Evolutionary conservation across 1,140 invertebrate species (phyloP).

Genomic region (Plectus sambesii): DNA sequence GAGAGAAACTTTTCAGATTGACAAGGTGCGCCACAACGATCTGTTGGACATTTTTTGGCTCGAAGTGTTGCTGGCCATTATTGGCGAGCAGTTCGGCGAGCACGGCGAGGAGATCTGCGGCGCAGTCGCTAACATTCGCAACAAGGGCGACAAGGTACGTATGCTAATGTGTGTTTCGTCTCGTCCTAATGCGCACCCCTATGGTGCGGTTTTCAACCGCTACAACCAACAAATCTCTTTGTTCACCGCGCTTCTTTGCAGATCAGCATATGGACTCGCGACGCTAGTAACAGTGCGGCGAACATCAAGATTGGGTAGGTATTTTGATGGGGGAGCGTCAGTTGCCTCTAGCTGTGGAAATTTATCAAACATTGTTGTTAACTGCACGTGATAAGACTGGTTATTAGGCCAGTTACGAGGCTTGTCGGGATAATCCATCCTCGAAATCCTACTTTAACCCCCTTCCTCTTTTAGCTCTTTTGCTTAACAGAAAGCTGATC

Average conservation of each 20-base stretch:
- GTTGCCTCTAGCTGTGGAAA: too few relatives aligned
- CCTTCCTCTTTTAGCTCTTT: too few relatives aligned
- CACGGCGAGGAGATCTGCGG: constrained; percentile 79
- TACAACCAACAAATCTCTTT: background rate
- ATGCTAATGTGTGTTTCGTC: too few relatives aligned
- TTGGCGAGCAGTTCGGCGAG: constrained; percentile 89
- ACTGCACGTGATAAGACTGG: too few relatives aligned
- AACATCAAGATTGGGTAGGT: constrained; percentile 54
- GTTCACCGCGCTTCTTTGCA: constrained; percentile 48
- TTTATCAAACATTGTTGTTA: too few relatives aligned
- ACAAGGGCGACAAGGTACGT: constrained; percentile 69
- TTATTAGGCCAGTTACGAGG: too few relatives aligned
- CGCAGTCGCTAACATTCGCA: constrained; percentile 82
- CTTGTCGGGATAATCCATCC: too few relatives aligned
- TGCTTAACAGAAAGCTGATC: too few relatives aligned
- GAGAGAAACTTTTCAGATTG: constrained; percentile 46
- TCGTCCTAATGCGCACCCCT: too few relatives aligned
- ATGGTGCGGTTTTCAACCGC: too few relatives aligned
- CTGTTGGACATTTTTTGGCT: constrained; percentile 87
- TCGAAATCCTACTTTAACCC: too few relatives aligned
- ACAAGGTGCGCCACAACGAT: constrained; percentile 54
- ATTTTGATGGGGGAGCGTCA: too few relatives aligned
- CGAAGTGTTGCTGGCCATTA: constrained; percentile 80
- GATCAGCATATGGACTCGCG: constrained; percentile 66
- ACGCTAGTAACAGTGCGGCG: constrained; percentile 63